These are phyloP conservation scores for Acanthisitta chloris DNA, from an alignment of 2,113 vertebrate species.

Conservation along the genomic window DNA sequence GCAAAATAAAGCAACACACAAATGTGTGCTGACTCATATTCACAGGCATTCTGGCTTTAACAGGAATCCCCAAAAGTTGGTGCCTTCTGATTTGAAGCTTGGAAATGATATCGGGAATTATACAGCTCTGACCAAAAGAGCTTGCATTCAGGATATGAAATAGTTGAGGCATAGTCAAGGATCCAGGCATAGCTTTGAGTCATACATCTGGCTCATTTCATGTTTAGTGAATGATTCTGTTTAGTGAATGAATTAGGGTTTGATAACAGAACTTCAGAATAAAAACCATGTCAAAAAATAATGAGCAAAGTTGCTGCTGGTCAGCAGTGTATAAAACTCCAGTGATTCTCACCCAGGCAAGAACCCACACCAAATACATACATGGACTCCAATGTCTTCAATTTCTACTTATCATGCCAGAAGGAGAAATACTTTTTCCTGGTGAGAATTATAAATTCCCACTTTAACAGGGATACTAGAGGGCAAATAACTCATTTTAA, in stretches of 20 bases:
- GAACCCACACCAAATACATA: background rate
- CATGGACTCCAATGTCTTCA: background rate
- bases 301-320: background rate
- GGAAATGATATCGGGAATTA: background rate
- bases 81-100: background rate
- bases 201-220: background rate
- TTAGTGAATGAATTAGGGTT: background rate
- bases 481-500: background rate
- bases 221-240: background rate
- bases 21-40: background rate
- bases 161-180: background rate
- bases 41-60: background rate
- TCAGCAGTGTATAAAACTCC: background rate
- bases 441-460: background rate
- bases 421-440: background rate
- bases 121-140: background rate
- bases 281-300: background rate
- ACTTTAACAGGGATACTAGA: background rate
- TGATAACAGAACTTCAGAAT: background rate
- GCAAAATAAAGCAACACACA: background rate
- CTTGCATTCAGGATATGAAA: background rate
- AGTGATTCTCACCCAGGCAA: background rate
- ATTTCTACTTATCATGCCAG: background rate
- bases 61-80: background rate
- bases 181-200: background rate